A percentile compares a stretch with the other conserved stretches of the same genome.
Conservation (phyloP, 1,140 invertebrate genomes). For the Mercenaria mercenaria region DNA sequence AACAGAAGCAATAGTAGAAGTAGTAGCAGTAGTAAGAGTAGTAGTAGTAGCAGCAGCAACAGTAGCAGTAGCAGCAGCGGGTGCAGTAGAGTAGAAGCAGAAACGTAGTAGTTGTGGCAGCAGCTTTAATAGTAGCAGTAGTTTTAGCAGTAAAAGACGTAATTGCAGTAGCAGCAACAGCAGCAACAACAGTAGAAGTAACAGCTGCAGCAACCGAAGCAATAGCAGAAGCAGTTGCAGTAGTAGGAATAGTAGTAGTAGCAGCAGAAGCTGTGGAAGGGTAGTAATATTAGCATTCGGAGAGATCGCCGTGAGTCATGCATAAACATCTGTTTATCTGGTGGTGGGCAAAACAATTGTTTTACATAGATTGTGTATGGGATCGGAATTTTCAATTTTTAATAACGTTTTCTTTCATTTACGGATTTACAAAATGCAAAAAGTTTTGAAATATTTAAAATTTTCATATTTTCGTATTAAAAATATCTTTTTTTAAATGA, state of each 20-base stretch:
- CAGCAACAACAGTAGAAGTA: slow-evolving; percentile 9
- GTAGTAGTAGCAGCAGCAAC: slow-evolving; percentile 27
- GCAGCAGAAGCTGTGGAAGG: neutral
- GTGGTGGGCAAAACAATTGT: too few species aligned
- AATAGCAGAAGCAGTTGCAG: neutral
- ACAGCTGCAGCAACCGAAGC: neutral
- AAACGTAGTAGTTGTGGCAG: slow-evolving; percentile 38
- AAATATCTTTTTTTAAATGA: neutral
- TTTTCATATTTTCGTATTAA: neutral
- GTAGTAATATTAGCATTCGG: too few species aligned
- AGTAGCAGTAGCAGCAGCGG: slow-evolving; percentile 22
- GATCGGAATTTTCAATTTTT: too few species aligned
- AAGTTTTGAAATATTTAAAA: too few species aligned
- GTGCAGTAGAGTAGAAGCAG: slow-evolving; percentile 39
- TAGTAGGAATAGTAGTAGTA: slow-evolving; percentile 3
- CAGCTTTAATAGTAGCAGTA: slow-evolving; percentile 39
- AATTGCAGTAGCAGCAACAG: slow-evolving; percentile 17
- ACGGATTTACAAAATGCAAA: too few species aligned
- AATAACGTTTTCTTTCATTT: too few species aligned
- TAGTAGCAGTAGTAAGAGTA: slow-evolving; percentile 24
- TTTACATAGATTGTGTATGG: neutral
- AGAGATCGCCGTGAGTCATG: neutral
- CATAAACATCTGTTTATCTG: too few species aligned
- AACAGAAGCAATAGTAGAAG: slow-evolving; percentile 3
- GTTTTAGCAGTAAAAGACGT: slow-evolving; percentile 8